Base-by-base conservation (phyloP, 2,888 invertebrate genomes). In the Congeria kusceri region DNA sequence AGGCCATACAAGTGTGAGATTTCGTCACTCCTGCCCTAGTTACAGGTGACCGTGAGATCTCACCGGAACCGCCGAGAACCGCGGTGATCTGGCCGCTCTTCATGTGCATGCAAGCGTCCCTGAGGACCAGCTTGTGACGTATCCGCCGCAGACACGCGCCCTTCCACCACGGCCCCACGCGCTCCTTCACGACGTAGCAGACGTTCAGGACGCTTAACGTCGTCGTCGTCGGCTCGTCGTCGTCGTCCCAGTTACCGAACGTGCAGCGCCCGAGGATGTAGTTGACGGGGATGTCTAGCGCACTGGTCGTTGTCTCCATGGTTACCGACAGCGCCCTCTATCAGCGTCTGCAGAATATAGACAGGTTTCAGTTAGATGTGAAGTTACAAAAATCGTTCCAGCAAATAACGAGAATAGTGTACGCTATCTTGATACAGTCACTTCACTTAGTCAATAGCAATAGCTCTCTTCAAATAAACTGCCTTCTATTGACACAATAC, bases 61-160 rank as follows among this genome's bases (percentile, higher is more conserved):
- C 75, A 91, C 91, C 91, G 47, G 90, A 91, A 49, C 84, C 89
- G 11, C 91, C 91, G 0, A 89, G 81, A 4, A 91, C 77, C 0
- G 87, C 91, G 0, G 89, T 86, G 11, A 91, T 71, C 27, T 88
- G 87, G 27, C 90, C 90, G 44, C 85, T 84, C 46, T 69, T 76
- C 65, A 88, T 77, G n/a, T 86, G 84, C 84, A 90, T 76, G 47
- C 78, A 86, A 5, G 89, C 82, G 68, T 88, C 87, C 13, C 84
- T 61, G 0, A 91, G 83, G n/a, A 91, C 87, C 18, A 75, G 78
- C 69, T 89, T 90, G n/a, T 78, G 83, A 46, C 82, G 74, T n/a
- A 80, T 77, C 39, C 76, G 28, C 18, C 89, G 67, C 2, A 89
- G 84, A 77, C 90, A 90, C 28, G 86, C 85, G 5, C 89, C 89